phyloP scores from a whole-genome alignment of 2,797 vertebrate species.

The Sylvilagus floridanus region DNA sequence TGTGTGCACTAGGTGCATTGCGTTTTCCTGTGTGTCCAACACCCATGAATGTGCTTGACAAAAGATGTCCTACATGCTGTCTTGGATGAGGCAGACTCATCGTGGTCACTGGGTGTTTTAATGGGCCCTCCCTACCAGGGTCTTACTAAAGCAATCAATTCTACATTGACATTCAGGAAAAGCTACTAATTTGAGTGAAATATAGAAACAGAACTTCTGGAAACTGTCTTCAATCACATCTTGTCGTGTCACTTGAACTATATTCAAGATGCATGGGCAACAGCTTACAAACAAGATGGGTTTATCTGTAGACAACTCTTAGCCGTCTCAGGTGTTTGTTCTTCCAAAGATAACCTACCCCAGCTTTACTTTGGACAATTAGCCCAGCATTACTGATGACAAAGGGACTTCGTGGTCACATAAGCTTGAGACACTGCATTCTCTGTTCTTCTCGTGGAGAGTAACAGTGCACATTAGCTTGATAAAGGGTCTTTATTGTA shows the following conservation, averaged over 20 bases:
- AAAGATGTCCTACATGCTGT: background rate
- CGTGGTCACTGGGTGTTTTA: background rate
- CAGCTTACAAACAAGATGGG: background rate
- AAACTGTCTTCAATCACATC: background rate
- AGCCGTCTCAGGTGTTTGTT: background rate
- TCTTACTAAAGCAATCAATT: conserved; percentile 15
- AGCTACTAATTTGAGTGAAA: background rate
- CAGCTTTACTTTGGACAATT: background rate
- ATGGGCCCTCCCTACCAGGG: background rate
- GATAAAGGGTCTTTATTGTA: background rate
- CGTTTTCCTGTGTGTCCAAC: background rate
- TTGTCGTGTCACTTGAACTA: background rate
- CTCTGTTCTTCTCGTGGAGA: background rate
- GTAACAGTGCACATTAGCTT: background rate
- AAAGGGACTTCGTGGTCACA: background rate
- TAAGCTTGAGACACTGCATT: background rate
- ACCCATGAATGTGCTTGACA: background rate
- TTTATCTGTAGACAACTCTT: background rate
- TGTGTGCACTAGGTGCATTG: background rate
- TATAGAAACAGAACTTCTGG: background rate
- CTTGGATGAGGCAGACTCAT: background rate
- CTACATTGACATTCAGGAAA: background rate
- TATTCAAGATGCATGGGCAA: background rate
- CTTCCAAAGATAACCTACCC: background rate
- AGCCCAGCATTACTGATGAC: background rate